Percentiles rank a stretch among this genome's conserved stretches.
These are phyloP conservation scores for Oligia latruncula DNA, from an alignment of 2,888 invertebrate species.

Conservation along the genomic window DNA sequence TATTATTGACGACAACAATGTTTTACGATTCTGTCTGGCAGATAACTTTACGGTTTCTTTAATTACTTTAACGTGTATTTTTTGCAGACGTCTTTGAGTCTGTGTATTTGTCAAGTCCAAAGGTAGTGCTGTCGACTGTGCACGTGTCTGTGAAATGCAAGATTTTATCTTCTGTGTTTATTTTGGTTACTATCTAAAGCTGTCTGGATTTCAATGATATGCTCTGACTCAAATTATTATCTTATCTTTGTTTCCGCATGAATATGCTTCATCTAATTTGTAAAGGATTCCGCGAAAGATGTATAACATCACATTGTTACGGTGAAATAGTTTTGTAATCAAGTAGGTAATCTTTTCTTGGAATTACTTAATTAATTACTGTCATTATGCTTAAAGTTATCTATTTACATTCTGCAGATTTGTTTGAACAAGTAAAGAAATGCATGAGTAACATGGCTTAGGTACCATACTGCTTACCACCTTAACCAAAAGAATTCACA, in stretches of 20 bases:
- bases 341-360: slow-evolving; percentile 17
- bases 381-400: slow-evolving; percentile 13
- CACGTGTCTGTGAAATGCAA: slow-evolving; percentile 63
- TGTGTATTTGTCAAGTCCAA: slow-evolving; percentile 36
- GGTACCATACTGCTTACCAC: background rate
- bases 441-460: background rate
- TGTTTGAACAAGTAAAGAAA: slow-evolving; percentile 20
- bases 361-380: slow-evolving; percentile 8
- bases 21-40: slow-evolving; percentile 18
- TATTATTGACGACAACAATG: background rate
- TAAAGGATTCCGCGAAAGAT: slow-evolving; percentile 46
- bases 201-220: slow-evolving; percentile 68
- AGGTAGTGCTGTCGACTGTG: slow-evolving; percentile 16
- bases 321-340: slow-evolving; percentile 24
- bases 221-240: slow-evolving; percentile 53
- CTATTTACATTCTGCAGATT: slow-evolving; percentile 4
- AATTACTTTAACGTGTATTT: slow-evolving; percentile 29
- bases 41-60: slow-evolving; percentile 20
- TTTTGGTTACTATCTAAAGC: slow-evolving; percentile 69
- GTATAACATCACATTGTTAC: slow-evolving; percentile 13
- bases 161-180: slow-evolving; percentile 69
- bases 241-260: slow-evolving; percentile 59
- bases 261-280: slow-evolving; percentile 58
- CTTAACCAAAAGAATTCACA: slow-evolving; percentile 23
- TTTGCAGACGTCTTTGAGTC: slow-evolving; percentile 16